Conservation (phyloP, 2,888 invertebrate species). For the Platypus cylindrus region DNA sequence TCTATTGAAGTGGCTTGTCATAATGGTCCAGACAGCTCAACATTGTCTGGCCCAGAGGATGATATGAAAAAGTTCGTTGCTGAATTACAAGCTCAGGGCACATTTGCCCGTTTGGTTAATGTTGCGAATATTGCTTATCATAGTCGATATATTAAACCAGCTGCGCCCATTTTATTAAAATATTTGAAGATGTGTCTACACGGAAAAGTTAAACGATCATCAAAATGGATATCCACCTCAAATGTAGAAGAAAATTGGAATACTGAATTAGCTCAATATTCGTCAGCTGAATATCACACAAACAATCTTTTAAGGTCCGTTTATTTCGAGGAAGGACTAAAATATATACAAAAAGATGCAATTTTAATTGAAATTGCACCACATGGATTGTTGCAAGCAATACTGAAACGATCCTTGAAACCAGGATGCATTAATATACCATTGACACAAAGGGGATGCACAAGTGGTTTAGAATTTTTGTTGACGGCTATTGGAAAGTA, state of each 20-base stretch:
- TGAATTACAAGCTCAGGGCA: slow-evolving; percentile 47
- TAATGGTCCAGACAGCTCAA: slow-evolving; percentile 64
- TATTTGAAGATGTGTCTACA: slow-evolving; percentile 37
- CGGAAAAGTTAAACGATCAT: slow-evolving; percentile 38
- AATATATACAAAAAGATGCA: slow-evolving; percentile 67
- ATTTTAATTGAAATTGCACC: slow-evolving; percentile 83
- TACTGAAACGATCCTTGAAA: slow-evolving; percentile 63
- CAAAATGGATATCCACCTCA: slow-evolving; percentile 54
- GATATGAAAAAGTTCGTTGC: slow-evolving; percentile 47
- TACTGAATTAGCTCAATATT: slow-evolving; percentile 39
- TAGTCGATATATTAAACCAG: slow-evolving; percentile 59
- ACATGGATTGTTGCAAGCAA: slow-evolving; percentile 78
- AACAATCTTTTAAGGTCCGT: slow-evolving; percentile 57
- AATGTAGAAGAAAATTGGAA: slow-evolving; percentile 48
- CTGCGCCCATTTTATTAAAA: slow-evolving; percentile 33
- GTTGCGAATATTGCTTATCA: slow-evolving; percentile 86
- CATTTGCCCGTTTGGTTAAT: slow-evolving; percentile 73
- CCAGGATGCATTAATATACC: slow-evolving; percentile 60
- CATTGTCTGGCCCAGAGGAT: slow-evolving; percentile 62
- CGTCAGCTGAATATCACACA: slow-evolving; percentile 55
- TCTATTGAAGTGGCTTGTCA: slow-evolving; percentile 67
- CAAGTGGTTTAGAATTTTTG: slow-evolving; percentile 49
- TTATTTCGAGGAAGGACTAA: slow-evolving; percentile 70
- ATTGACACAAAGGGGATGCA: slow-evolving; percentile 57
- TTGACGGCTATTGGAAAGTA: slow-evolving; percentile 54